Evolutionary conservation across 64 coral and sea anemone species (phyloP).

Genomic region (Montipora cactus): DNA sequence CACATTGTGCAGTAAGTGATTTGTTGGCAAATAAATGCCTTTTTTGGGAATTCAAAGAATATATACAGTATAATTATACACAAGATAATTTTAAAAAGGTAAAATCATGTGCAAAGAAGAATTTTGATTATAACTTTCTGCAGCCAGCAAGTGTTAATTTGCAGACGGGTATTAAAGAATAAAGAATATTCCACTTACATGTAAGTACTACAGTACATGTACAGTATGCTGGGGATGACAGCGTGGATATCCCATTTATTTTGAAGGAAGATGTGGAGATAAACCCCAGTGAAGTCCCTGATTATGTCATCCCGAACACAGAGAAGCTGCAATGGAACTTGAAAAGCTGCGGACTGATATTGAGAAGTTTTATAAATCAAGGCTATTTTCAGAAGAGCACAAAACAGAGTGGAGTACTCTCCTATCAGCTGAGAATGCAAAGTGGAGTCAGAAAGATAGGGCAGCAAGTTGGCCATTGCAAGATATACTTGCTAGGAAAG

Average conservation of each 20-base stretch:
- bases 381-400: background rate
- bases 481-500: background rate
- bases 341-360: conserved; percentile 36
- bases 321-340: conserved; percentile 45
- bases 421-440: background rate
- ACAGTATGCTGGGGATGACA: too few relatives aligned
- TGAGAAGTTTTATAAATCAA: conserved; percentile 51
- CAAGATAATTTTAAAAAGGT: too few relatives aligned
- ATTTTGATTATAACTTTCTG: too few relatives aligned
- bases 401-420: conserved; percentile 9
- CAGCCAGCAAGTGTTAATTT: too few relatives aligned
- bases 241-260: background rate
- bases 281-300: conserved; percentile 7
- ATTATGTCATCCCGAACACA: conserved; percentile 22
- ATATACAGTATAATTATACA: too few relatives aligned
- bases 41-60: too few relatives aligned
- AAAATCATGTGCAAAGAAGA: too few relatives aligned
- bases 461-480: conserved; percentile 24
- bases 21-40: too few relatives aligned
- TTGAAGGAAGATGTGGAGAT: background rate
- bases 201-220: too few relatives aligned
- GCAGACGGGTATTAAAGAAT: too few relatives aligned
- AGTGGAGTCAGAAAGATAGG: conserved; percentile 4
- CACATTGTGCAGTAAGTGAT: too few relatives aligned
- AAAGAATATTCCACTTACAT: too few relatives aligned